Percentiles rank a stretch among this genome's conserved stretches.
Conservation (phyloP, 2,797 vertebrate genomes). For the Brachymystax lenok region DNA sequence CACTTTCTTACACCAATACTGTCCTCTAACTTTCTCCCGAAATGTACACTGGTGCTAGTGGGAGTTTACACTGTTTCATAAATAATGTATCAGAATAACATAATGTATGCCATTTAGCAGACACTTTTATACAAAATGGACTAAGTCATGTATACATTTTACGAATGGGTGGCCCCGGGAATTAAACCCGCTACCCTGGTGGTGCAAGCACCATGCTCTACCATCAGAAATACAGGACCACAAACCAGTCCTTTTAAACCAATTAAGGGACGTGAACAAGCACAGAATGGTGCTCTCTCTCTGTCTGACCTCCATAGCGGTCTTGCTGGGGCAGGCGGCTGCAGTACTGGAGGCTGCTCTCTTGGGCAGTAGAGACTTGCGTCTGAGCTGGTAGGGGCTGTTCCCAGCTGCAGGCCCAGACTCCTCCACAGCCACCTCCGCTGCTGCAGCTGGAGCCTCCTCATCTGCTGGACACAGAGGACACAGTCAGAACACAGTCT, state of each 20-base stretch:
- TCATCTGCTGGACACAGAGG: conserved; percentile 81
- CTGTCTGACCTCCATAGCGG: conserved; percentile 89
- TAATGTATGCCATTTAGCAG: too few relatives aligned
- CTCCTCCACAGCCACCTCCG: conserved; percentile 99
- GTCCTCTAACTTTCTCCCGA: too few relatives aligned
- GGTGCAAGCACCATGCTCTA: too few relatives aligned
- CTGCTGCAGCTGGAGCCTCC: conserved; percentile 90
- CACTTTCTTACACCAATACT: neutral
- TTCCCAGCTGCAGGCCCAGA: conserved; percentile 99
- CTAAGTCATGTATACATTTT: too few relatives aligned
- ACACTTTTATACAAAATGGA: too few relatives aligned
- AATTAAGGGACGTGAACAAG: neutral
- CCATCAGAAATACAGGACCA: too few relatives aligned
- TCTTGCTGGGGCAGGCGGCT: conserved; percentile 84
- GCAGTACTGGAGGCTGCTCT: conserved; percentile 94
- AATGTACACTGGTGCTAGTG: neutral
- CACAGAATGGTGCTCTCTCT: conserved; percentile 6
- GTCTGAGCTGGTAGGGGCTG: conserved; percentile 98
- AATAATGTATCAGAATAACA: too few relatives aligned
- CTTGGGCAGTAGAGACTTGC: conserved; percentile 98
- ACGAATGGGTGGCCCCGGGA: too few relatives aligned
- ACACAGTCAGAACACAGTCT: conserved; percentile 25
- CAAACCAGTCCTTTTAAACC: neutral
- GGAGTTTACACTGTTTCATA: too few relatives aligned
- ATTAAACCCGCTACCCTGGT: too few relatives aligned